phyloP scores from a whole-genome alignment of 2,797 vertebrate genomes.

The Austrolebias charrua region DNA sequence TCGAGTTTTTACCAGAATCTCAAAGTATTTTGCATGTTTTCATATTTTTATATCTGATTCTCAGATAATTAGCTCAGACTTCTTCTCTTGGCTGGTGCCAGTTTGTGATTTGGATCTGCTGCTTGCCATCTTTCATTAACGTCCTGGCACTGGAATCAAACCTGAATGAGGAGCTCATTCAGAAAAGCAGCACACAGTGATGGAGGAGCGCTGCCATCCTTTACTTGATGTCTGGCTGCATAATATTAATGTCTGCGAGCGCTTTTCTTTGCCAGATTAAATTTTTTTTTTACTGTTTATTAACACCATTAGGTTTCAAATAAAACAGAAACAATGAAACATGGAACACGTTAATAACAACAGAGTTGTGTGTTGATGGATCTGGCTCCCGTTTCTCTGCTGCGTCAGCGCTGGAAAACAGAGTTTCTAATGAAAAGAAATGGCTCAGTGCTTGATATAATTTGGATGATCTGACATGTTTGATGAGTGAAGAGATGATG shows the following conservation, averaged over 20 bases:
- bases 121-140: conserved; percentile 25
- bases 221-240: conserved; percentile 14
- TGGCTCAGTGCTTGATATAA: conserved; percentile 1
- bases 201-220: conserved; percentile 24
- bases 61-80: conserved; percentile 17
- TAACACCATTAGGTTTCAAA: conserved; percentile 35
- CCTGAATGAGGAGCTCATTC: conserved; percentile 8
- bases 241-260: neutral
- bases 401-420: conserved; percentile 26
- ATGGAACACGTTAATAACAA: conserved; percentile 36
- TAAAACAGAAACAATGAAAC: neutral
- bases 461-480: conserved; percentile 42
- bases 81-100: conserved; percentile 16
- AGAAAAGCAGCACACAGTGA: conserved; percentile 12
- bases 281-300: conserved; percentile 29
- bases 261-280: conserved; percentile 39
- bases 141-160: conserved; percentile 22
- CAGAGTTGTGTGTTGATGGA: conserved; percentile 7
- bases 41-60: neutral
- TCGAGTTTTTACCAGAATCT: neutral
- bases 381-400: conserved; percentile 16
- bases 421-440: neutral
- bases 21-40: neutral
- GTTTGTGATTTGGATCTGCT: conserved; percentile 4
- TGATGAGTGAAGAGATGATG: conserved; percentile 45